Conservation (phyloP, 2,888 invertebrate genomes). For the Copidosoma aretas region DNA sequence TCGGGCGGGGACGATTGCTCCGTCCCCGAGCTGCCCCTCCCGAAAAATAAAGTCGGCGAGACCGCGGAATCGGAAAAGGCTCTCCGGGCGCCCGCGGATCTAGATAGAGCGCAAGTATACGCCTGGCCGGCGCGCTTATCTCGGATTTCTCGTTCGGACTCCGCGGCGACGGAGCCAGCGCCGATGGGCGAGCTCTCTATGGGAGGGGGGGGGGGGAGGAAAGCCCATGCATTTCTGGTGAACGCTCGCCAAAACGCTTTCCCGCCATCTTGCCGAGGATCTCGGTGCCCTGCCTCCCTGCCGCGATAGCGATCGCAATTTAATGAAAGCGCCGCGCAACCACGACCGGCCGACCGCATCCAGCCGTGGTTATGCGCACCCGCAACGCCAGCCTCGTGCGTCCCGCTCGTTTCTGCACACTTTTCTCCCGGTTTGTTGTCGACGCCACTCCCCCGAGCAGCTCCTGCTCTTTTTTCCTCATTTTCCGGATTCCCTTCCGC, state of each 20-base stretch:
- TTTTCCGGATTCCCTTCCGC: constrained; percentile 4
- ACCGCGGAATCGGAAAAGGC: neutral
- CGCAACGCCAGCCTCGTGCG: constrained; percentile 35
- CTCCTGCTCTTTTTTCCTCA: constrained; percentile 9
- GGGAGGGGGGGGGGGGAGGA: constrained; percentile 37
- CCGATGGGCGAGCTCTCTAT: constrained; percentile 8
- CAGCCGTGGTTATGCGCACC: no score
- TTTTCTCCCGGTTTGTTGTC: constrained; percentile 19
- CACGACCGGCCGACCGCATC: constrained; percentile 41
- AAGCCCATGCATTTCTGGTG: constrained; percentile 61
- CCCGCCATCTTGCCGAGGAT: constrained; percentile 33
- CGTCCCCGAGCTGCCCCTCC: neutral
- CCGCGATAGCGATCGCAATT: constrained; percentile 55
- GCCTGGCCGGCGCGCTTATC: constrained; percentile 44
- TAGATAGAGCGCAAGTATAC: constrained; percentile 50
- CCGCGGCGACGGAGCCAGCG: constrained; percentile 13
- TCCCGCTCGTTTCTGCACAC: constrained; percentile 9
- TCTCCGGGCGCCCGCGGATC: constrained; percentile 44
- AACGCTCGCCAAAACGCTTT: constrained; percentile 47
- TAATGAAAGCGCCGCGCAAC: constrained; percentile 55
- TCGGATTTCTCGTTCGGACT: constrained; percentile 45
- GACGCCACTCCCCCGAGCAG: constrained; percentile 1
- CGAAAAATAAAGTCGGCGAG: constrained; percentile 27
- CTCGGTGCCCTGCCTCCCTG: constrained; percentile 34
- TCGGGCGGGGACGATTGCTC: constrained; percentile 5